A percentile compares a stretch with the other conserved stretches of the same genome.
phyloP scores from a whole-genome alignment of 2,113 vertebrate genomes.

The Oryctolagus cuniculus region DNA sequence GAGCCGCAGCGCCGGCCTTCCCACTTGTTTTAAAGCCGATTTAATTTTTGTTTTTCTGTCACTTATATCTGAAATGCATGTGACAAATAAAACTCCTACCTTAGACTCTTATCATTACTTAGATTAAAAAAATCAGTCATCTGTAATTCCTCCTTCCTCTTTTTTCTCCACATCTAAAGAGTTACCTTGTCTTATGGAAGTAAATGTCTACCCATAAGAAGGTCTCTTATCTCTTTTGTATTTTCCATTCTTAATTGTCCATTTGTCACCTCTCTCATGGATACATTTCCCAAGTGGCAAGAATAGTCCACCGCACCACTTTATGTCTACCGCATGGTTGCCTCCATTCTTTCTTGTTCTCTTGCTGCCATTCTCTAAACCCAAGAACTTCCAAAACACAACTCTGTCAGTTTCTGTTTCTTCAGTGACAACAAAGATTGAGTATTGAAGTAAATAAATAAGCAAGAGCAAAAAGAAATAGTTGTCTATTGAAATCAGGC shows the following conservation, averaged over 20 bases:
- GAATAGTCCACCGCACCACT: fast-evolving
- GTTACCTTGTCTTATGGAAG: neutral
- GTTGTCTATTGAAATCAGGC: neutral
- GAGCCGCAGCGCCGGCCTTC: too few relatives aligned
- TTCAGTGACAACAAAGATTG: neutral
- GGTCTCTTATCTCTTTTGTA: neutral
- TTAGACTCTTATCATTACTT: neutral
- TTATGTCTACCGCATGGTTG: neutral
- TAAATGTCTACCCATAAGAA: neutral
- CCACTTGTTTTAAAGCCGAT: neutral
- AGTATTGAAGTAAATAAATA: neutral
- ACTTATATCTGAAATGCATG: neutral
- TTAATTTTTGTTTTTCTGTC: neutral
- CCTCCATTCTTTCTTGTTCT: neutral
- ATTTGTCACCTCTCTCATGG: neutral
- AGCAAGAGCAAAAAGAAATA: neutral
- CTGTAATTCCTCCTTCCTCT: neutral
- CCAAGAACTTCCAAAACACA: neutral
- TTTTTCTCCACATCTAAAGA: neutral
- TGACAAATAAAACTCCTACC: neutral
- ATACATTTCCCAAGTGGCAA: fast-evolving
- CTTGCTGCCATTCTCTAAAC: too few relatives aligned
- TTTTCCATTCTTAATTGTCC: neutral
- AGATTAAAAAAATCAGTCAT: neutral
- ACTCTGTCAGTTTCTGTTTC: neutral